These are phyloP conservation scores for Aleadryas rufinucha DNA, from an alignment of 2,113 vertebrate genomes.

Conservation along the genomic window DNA sequence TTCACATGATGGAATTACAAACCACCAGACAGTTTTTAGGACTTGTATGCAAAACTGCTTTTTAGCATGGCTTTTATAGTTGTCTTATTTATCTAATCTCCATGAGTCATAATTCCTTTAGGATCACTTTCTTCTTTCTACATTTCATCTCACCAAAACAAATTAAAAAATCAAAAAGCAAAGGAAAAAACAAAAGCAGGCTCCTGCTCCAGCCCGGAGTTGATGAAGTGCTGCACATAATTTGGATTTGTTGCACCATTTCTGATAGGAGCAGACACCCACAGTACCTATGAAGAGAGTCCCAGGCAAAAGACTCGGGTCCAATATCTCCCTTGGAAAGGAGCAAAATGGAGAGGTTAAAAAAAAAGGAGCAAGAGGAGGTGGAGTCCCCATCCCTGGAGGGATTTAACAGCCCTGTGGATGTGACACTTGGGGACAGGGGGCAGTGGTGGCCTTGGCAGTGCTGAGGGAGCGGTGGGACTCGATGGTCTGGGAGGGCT, in stretches of 20 bases:
- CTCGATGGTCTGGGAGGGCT: rapidly evolving
- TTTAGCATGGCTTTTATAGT: constrained; percentile 7
- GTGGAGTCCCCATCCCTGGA: neutral
- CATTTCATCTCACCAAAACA: constrained; percentile 3
- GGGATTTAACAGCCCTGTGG: rapidly evolving
- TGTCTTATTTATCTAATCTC: constrained; percentile 49
- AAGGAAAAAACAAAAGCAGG: neutral
- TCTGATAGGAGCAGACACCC: neutral
- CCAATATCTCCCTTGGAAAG: neutral
- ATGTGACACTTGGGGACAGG: rapidly evolving
- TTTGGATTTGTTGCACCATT: neutral
- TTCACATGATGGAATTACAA: constrained; percentile 28
- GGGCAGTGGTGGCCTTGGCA: neutral
- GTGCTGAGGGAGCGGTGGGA: rapidly evolving
- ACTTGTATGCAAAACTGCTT: constrained; percentile 18
- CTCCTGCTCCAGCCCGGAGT: neutral
- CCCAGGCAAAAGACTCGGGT: neutral
- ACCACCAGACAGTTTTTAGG: constrained; percentile 27
- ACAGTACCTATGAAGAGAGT: neutral
- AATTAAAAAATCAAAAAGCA: neutral
- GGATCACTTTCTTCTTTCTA: constrained; percentile 3
- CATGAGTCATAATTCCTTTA: constrained; percentile 53
- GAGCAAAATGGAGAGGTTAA: neutral
- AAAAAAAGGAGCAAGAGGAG: neutral
- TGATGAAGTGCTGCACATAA: neutral